These are phyloP conservation scores for Drosophila nasuta DNA, from an alignment of 1,140 invertebrate genomes.

Conservation along the genomic window DNA sequence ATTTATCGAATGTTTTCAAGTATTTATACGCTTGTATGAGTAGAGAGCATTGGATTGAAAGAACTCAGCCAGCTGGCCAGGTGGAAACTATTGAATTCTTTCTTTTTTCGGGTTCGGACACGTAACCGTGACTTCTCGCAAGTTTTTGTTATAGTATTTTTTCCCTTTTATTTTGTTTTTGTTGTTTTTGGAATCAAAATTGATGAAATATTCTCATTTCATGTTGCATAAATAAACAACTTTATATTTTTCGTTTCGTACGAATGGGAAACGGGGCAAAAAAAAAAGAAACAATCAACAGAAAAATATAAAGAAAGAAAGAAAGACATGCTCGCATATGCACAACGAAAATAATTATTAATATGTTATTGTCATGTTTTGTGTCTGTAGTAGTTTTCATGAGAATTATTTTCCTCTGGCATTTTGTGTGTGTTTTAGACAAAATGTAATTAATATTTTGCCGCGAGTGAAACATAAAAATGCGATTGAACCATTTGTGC, in stretches of 20 bases:
- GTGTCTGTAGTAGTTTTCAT: background rate
- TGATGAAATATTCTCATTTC: constrained; percentile 37
- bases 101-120: background rate
- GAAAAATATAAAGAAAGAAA: background rate
- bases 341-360: background rate
- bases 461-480: too few relatives aligned
- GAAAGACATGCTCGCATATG: background rate
- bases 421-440: background rate
- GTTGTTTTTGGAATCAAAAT: constrained; percentile 20
- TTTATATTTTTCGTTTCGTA: background rate
- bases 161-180: background rate
- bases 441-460: background rate
- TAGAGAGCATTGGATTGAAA: background rate
- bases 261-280: background rate
- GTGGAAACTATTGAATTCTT: constrained; percentile 39
- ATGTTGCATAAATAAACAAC: constrained; percentile 45
- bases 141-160: constrained; percentile 4
- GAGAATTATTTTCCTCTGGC: background rate
- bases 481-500: too few relatives aligned
- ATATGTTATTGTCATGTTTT: background rate
- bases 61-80: constrained; percentile 41
- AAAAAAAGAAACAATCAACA: background rate
- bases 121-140: constrained; percentile 22
- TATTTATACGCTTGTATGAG: constrained; percentile 12
- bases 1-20: constrained; percentile 54